Evolutionary conservation across 2,888 invertebrate genomes (phyloP).

Genomic region (Eristalis tenax): DNA sequence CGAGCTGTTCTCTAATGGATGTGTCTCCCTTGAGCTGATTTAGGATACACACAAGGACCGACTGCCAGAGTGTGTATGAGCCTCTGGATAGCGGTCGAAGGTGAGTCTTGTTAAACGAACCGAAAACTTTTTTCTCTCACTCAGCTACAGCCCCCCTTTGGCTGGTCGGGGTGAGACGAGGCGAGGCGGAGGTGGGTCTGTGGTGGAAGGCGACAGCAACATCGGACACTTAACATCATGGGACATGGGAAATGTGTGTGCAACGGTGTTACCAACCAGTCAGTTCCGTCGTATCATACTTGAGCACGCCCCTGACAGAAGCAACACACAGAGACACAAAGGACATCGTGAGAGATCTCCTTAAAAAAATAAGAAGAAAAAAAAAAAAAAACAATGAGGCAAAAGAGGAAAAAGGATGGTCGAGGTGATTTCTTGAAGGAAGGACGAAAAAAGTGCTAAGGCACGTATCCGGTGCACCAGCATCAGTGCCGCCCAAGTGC

Average conservation of each 20-base stretch:
- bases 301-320: slow-evolving; percentile 69
- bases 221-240: slow-evolving; percentile 66
- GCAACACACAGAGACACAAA: slow-evolving; percentile 61
- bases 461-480: slow-evolving; percentile 56
- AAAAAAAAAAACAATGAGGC: not conserved
- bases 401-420: slow-evolving; percentile 10
- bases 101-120: slow-evolving; percentile 71
- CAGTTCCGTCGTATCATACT: slow-evolving; percentile 60
- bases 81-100: slow-evolving; percentile 46
- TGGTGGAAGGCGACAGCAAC: slow-evolving; percentile 12
- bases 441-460: slow-evolving; percentile 58
- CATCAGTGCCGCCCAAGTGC: slow-evolving; percentile 32
- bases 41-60: slow-evolving; percentile 18
- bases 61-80: slow-evolving; percentile 9
- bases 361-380: slow-evolving; percentile 6
- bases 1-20: slow-evolving; percentile 65
- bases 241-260: slow-evolving; percentile 64
- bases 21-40: slow-evolving; percentile 52
- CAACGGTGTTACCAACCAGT: slow-evolving; percentile 48
- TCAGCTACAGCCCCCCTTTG: slow-evolving; percentile 8
- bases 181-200: not conserved
- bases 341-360: slow-evolving; percentile 50
- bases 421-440: slow-evolving; percentile 58
- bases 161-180: not conserved
- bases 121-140: slow-evolving; percentile 59